phyloP scores from a whole-genome alignment of 2,797 vertebrate species.

The Lagodon rhomboides region DNA sequence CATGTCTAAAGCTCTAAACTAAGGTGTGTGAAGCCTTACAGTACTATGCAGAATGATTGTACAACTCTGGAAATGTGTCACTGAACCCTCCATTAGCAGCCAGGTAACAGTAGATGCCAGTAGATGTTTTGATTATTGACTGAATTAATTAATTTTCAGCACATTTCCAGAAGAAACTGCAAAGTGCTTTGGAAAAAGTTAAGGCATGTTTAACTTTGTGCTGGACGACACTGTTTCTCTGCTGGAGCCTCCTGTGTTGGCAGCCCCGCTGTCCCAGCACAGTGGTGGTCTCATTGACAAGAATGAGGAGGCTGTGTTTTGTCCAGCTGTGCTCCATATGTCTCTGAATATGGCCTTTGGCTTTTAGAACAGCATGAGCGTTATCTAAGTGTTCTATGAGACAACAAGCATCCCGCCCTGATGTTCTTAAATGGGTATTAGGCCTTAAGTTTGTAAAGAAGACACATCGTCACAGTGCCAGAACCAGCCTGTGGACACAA shows the following conservation, averaged over 20 bases:
- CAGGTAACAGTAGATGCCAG: neutral
- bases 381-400: neutral
- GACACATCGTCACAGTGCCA: neutral
- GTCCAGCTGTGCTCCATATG: neutral
- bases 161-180: too few relatives aligned
- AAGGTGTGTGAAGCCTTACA: too few relatives aligned
- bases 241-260: too few relatives aligned
- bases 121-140: too few relatives aligned
- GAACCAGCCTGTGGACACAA: neutral
- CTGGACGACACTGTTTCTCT: too few relatives aligned
- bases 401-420: neutral
- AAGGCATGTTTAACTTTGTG: too few relatives aligned
- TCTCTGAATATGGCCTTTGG: constrained; percentile 2
- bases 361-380: neutral
- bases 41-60: neutral
- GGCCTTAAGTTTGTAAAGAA: neutral
- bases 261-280: neutral
- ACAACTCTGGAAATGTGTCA: neutral
- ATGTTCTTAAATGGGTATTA: neutral
- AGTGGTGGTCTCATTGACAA: neutral
- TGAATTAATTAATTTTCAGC: too few relatives aligned
- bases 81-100: neutral
- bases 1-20: too few relatives aligned
- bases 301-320: constrained; percentile 10
- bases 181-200: too few relatives aligned